Evolutionary conservation across 2,113 vertebrate species (phyloP), one percentile per base, ranked within the genome.

Genomic region (Pluvianellus socialis): DNA sequence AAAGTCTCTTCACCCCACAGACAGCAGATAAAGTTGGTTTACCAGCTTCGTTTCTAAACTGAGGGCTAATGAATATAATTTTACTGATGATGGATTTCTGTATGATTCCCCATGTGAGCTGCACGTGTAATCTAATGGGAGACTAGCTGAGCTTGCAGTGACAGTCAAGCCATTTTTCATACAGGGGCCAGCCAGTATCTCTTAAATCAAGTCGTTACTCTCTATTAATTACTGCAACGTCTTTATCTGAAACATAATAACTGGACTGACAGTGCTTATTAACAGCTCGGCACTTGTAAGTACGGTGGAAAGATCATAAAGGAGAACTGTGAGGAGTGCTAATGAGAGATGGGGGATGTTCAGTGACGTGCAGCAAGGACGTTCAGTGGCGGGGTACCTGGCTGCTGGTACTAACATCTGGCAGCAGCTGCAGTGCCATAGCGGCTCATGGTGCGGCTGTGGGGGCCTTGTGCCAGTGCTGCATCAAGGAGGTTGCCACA

Each of bases 11-110:
- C 79, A 86, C 55, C 72, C 50, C 72, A 91, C 79, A 90, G 86
- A 85, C 28, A 77, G 91, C 59, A 91, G 94, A 92, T 92, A 74
- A 94, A 96, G 89, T 86, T 96, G 89, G 83, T 86, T 97, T 96
- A 92, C 83, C 72, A 77, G 59, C 42, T 77, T 92, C 55, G 3
- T 86, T 94, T 94, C 86, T 70, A 91, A 94, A 88, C 88, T 62
- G 83, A 40, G 38, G 72, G 72, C 59, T 96, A 94, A 96, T 96
- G 72, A 95, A 96, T 92, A 45, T 88, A 59, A 96, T 95, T 95
- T 92, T 95, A 91, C 86, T 77, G 86, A 86, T 86, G 88, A 96
- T 71, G 67, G 94, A 95, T 92, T 96, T 73, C 82, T 88, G 49
- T 83, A 26, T 15, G 23, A 94, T 94, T 94, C 86, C 82, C 67